These are phyloP conservation scores for Pangasianodon gigas DNA, from an alignment of 2,113 vertebrate species.

Conservation along the genomic window DNA sequence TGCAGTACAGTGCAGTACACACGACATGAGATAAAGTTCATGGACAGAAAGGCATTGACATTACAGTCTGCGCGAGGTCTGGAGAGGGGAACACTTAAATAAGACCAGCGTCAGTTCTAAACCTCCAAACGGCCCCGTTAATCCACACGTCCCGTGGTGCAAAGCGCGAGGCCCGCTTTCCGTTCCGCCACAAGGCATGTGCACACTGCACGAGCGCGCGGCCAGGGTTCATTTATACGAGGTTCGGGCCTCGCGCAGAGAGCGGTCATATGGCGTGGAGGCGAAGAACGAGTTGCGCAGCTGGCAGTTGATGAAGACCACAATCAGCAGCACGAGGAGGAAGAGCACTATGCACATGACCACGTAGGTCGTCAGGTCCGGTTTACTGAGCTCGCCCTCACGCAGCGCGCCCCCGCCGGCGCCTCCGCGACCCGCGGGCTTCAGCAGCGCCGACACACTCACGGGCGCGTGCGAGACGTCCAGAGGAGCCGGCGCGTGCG, in stretches of 20 bases:
- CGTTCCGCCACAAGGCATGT: constrained; percentile 3
- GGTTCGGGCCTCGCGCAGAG: constrained; percentile 88
- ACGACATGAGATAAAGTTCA: constrained; percentile 37
- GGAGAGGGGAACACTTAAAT: background rate
- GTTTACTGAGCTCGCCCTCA: constrained; percentile 88
- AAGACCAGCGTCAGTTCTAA: background rate
- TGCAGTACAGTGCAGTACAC: constrained; percentile 40
- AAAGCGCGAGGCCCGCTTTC: background rate
- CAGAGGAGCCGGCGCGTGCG: constrained; percentile 75
- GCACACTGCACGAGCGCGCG: background rate
- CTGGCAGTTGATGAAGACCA: constrained; percentile 98
- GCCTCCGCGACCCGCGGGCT: constrained; percentile 76
- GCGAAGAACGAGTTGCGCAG: constrained; percentile 96
- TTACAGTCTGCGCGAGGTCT: constrained; percentile 25
- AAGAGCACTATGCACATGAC: constrained; percentile 92
- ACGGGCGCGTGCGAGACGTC: constrained; percentile 86
- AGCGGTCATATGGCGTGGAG: constrained; percentile 95
- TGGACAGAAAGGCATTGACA: constrained; percentile 18
- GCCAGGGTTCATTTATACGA: constrained; percentile 80
- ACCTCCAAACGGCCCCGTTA: background rate
- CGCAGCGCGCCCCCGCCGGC: constrained; percentile 76
- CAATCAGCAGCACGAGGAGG: constrained; percentile 88
- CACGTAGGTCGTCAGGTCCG: constrained; percentile 91
- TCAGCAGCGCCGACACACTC: constrained; percentile 85
- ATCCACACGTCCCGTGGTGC: constrained; percentile 2